Evolutionary conservation across 2,113 vertebrate genomes (phyloP), one percentile per base, ranked within the genome.

Genomic region (Rhodinocichla rosea): DNA sequence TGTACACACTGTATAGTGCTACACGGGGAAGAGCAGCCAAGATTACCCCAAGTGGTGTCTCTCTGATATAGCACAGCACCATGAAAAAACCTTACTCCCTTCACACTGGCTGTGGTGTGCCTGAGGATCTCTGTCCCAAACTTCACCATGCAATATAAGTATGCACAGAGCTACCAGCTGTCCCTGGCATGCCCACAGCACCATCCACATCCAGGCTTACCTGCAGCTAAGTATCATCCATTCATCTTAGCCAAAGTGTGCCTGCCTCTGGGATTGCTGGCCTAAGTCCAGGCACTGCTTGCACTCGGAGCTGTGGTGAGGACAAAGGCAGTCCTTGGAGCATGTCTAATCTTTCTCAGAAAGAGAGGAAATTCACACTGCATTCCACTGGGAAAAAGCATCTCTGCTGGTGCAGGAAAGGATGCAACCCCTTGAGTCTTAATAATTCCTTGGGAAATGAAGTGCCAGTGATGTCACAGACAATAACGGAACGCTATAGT

Each of bases 181-280:
- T 45, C 45, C 39, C 53, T 44, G 14, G 13, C 35, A 23, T 0
- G 1, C 28, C 37, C 0, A 0, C 21, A 59, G 45, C 1, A 8
- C 67, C 45, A 28, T 80, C 45, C 45, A 27, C 52, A 60, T 19
- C 10, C 5, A 39, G 0, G 0, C 44, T 76, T 60, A 65, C 42
- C 49, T 92, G 67, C 50, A 57, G 63, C 32, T 80, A 13, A 45
- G 18, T 24, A 26, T 47, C 73, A 23, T 28, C 11, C 60, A 45
- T 79, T 53, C 9, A 5, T 53, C 59, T 27, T 4, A 42, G 44
- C 17, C 65, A 90, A 78, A 49, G 11, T 74, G 6, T 39, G 59
- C 30, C 70, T 71, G 73, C 19, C 57, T 47, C 47, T 57, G 39
- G 35, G 20, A 59, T 8, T 3, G 15, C 59, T 82, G 81, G 59